phyloP scores from a whole-genome alignment of 2,888 invertebrate species.

The Rhingia rostrata region DNA sequence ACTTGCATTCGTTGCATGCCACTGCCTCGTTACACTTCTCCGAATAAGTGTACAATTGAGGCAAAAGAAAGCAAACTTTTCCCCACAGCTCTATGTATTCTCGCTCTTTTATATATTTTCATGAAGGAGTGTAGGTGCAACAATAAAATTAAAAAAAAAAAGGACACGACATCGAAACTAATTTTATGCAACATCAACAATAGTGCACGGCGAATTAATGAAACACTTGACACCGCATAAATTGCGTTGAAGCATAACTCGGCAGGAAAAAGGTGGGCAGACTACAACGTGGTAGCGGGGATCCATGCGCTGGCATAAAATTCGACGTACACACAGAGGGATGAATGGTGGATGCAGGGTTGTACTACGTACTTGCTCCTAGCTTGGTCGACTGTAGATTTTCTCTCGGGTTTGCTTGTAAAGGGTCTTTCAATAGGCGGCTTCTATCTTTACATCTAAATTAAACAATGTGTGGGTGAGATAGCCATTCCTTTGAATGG shows the following conservation, averaged over 20 bases:
- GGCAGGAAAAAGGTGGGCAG: not conserved
- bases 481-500: too few relatives aligned
- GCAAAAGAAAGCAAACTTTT: constrained; percentile 25
- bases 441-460: too few relatives aligned
- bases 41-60: constrained; percentile 1
- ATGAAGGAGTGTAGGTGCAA: not conserved
- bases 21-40: not conserved
- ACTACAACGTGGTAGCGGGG: too few relatives aligned
- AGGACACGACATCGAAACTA: constrained; percentile 27
- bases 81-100: not conserved
- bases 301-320: constrained; percentile 14
- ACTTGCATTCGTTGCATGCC: constrained; percentile 15
- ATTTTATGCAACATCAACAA: constrained; percentile 50
- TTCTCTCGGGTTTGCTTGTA: too few relatives aligned
- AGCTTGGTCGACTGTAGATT: too few relatives aligned
- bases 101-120: not conserved
- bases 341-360: too few relatives aligned
- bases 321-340: not conserved
- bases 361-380: too few relatives aligned
- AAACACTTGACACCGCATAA: constrained; percentile 59
- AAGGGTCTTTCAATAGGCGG: too few relatives aligned
- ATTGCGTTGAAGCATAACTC: constrained; percentile 4
- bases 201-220: constrained; percentile 57
- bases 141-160: not conserved
- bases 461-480: too few relatives aligned